These are phyloP conservation scores for Zonitis immaculata DNA, from an alignment of 2,888 invertebrate genomes.

Conservation along the genomic window DNA sequence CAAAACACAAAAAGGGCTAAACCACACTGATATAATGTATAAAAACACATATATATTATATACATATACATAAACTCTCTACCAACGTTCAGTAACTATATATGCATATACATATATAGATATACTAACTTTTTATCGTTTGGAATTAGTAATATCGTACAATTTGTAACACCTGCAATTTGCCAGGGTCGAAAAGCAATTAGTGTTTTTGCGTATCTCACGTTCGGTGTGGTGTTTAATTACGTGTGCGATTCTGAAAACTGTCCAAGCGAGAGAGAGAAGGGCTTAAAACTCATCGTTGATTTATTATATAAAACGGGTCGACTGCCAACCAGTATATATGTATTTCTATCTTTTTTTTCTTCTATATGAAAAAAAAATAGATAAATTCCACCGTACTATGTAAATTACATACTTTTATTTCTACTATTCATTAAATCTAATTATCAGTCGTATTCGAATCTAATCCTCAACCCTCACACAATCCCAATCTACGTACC, in stretches of 20 bases:
- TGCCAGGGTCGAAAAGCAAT: conserved; percentile 48
- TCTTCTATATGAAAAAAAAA: neutral
- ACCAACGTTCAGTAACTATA: too few species aligned
- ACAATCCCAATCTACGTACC: too few species aligned
- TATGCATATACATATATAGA: neutral
- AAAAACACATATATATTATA: too few species aligned
- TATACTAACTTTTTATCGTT: conserved; percentile 22
- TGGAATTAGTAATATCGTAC: conserved; percentile 40
- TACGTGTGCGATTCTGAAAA: conserved; percentile 41
- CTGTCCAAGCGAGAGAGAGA: conserved; percentile 14
- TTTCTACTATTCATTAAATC: neutral
- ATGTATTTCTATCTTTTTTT: neutral
- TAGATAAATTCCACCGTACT: neutral
- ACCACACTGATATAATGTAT: too few species aligned
- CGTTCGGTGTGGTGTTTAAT: conserved; percentile 44
- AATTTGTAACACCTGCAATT: conserved; percentile 49
- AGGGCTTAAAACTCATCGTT: conserved; percentile 38
- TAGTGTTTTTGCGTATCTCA: conserved; percentile 49
- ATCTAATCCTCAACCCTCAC: too few species aligned
- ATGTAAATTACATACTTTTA: neutral
- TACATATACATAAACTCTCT: too few species aligned
- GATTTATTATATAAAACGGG: conserved; percentile 46
- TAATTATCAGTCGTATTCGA: too few species aligned
- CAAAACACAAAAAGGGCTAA: neutral
- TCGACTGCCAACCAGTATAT: conserved; percentile 35